These are phyloP conservation scores for Agapornis roseicollis DNA, from an alignment of 2,113 vertebrate species.

Conservation along the genomic window DNA sequence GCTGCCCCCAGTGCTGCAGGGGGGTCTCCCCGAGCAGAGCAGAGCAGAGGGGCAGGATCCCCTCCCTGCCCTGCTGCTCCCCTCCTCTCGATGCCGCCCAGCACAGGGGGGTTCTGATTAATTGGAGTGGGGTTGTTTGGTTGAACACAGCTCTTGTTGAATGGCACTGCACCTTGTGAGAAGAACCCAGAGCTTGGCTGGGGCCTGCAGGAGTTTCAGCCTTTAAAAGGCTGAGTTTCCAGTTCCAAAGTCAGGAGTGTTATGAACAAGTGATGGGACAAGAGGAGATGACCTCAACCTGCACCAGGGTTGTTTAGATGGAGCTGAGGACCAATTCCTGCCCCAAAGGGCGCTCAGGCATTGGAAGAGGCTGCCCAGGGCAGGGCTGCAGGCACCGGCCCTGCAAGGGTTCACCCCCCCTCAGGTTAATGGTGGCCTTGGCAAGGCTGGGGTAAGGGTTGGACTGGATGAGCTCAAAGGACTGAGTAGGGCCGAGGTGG, in stretches of 20 bases:
- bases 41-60: too few species aligned
- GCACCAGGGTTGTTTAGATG: not conserved
- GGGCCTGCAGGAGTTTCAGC: not conserved
- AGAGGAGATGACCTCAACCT: not conserved
- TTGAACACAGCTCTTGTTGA: not conserved
- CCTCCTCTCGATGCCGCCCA: too few species aligned
- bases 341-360: too few species aligned
- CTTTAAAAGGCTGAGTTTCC: not conserved
- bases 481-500: not conserved
- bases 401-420: not conserved
- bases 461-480: not conserved
- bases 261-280: not conserved
- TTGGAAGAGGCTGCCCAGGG: too few species aligned
- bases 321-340: not conserved
- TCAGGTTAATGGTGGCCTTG: not conserved
- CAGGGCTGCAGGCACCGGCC: not conserved
- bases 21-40: too few species aligned
- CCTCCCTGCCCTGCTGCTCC: too few species aligned
- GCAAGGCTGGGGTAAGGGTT: not conserved
- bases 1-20: too few species aligned
- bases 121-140: not conserved
- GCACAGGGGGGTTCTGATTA: not conserved
- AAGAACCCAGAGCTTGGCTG: not conserved
- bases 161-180: too few species aligned
- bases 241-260: fast-evolving